A percentile compares a stretch with the other conserved stretches of the same genome.
phyloP scores from a whole-genome alignment of 1,140 invertebrate genomes.

The Drosophila neocordata region DNA sequence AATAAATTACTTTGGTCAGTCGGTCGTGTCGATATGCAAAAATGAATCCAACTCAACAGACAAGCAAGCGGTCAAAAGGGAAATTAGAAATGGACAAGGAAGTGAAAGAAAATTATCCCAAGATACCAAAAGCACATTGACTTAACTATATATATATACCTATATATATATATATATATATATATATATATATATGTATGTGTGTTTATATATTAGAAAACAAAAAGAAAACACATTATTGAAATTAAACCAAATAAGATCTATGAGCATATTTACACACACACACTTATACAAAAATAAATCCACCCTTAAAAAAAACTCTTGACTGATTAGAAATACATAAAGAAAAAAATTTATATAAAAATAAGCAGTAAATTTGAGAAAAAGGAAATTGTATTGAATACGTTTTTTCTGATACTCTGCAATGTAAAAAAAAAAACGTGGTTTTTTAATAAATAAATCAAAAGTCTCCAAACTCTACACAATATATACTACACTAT shows the following conservation, averaged over 20 bases:
- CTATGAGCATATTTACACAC: no score
- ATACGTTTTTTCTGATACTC: no score
- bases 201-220: no score
- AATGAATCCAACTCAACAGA: background rate
- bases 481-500: no score
- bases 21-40: constrained; percentile 14
- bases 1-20: constrained; percentile 8
- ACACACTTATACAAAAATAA: background rate
- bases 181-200: constrained; percentile 15
- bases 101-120: background rate
- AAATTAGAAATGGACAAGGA: background rate
- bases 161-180: constrained; percentile 27
- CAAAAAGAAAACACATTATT: constrained; percentile 41
- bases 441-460: no score
- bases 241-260: constrained; percentile 32
- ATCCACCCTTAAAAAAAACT: constrained; percentile 10
- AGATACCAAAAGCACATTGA: background rate
- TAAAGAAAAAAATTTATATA: no score
- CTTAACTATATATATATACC: constrained; percentile 19
- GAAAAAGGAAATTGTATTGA: no score
- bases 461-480: no score
- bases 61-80: constrained; percentile 1
- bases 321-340: constrained; percentile 6
- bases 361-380: background rate
- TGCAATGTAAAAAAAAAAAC: no score